Percentiles rank a stretch among this genome's conserved stretches.
Evolutionary conservation across 2,113 vertebrate species (phyloP).

Genomic region (Rhabdornis inornatus): DNA sequence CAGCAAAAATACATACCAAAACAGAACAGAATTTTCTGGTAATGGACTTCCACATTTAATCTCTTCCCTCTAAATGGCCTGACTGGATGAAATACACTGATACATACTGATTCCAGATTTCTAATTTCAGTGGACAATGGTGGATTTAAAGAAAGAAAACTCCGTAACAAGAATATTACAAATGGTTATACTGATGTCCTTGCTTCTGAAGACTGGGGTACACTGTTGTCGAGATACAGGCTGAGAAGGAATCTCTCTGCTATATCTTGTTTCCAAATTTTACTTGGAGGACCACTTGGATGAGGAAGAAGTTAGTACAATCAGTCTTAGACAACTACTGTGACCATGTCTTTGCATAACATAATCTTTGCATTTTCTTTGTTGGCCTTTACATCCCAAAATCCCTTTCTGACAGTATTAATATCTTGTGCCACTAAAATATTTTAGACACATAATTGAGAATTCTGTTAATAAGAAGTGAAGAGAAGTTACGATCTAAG

Average conservation of each 20-base stretch:
- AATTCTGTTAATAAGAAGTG: not conserved
- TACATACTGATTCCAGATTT: not conserved
- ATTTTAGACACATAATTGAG: not conserved
- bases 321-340: not conserved
- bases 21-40: not conserved
- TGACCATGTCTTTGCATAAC: not conserved
- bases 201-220: not conserved
- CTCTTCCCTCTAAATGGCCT: not conserved
- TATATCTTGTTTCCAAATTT: not conserved
- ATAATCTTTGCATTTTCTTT: not conserved
- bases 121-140: not conserved
- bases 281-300: not conserved
- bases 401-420: not conserved
- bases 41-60: not conserved
- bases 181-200: not conserved
- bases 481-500: not conserved
- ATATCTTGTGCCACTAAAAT: not conserved
- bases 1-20: not conserved
- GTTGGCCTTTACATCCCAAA: not conserved
- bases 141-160: not conserved
- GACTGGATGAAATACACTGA: not conserved
- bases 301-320: not conserved
- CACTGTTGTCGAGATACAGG: accelerated
- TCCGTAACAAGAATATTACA: accelerated
- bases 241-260: not conserved